phyloP scores from a whole-genome alignment of 2,797 vertebrate genomes.

The Dryobates pubescens region DNA sequence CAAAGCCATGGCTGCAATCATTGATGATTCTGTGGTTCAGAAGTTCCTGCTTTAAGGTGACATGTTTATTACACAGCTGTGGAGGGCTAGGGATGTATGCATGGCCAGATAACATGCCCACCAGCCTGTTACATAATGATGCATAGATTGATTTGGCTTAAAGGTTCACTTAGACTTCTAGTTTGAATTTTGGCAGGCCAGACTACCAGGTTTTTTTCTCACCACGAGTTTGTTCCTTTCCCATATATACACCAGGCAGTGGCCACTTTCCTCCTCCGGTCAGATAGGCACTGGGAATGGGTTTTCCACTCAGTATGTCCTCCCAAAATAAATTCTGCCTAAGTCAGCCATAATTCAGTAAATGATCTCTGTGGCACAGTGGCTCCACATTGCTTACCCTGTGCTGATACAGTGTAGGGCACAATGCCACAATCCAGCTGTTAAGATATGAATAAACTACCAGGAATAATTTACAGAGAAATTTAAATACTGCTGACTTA shows the following conservation, averaged over 20 bases:
- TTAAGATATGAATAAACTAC: conserved; percentile 32
- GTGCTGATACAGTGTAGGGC: not conserved
- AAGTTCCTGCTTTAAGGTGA: not conserved
- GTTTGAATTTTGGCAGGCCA: not conserved
- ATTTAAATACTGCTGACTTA: conserved; percentile 61
- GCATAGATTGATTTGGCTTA: not conserved
- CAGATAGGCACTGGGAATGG: not conserved
- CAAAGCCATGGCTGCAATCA: not conserved
- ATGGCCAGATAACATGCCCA: not conserved
- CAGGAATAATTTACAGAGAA: conserved; percentile 37
- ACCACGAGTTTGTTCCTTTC: not conserved
- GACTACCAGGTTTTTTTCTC: not conserved
- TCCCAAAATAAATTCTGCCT: conserved; percentile 10
- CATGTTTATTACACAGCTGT: not conserved
- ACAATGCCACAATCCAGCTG: conserved; percentile 32
- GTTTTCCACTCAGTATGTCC: not conserved
- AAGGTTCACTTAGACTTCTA: not conserved
- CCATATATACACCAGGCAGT: not conserved
- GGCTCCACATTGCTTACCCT: not conserved
- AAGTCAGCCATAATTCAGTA: conserved; percentile 1
- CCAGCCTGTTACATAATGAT: not conserved
- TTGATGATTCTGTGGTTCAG: not conserved
- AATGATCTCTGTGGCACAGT: not conserved
- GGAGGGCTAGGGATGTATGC: not conserved
- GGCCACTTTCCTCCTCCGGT: not conserved